Percentiles rank a stretch among this genome's conserved stretches.
phyloP scores from a whole-genome alignment of 2,113 vertebrate genomes.

The Heterotilapia buettikoferi region DNA sequence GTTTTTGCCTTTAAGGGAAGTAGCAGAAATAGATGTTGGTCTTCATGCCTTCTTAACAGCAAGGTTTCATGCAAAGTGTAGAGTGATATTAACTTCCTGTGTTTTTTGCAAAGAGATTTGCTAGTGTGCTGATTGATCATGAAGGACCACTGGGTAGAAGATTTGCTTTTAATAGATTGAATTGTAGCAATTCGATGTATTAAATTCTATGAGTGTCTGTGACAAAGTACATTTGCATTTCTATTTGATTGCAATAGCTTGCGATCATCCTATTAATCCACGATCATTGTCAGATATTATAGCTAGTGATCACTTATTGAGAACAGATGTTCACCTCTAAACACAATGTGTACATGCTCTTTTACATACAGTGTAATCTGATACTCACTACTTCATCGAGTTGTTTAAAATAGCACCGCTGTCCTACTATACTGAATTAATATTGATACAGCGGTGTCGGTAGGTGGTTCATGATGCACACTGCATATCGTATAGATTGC shows the following conservation, averaged over 20 bases:
- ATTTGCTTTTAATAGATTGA: background rate
- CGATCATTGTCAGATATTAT: background rate
- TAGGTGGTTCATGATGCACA: background rate
- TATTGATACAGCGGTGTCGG: background rate
- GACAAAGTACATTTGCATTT: background rate
- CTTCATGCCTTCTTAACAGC: background rate
- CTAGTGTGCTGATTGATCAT: background rate
- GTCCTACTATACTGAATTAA: background rate
- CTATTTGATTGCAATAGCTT: background rate
- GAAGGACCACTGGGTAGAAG: background rate
- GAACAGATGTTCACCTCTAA: background rate
- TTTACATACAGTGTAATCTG: background rate
- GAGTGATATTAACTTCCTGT: background rate
- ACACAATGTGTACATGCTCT: background rate
- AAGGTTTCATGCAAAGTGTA: background rate
- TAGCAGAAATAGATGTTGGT: conserved; percentile 26
- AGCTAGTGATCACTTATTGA: background rate
- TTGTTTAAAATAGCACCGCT: background rate
- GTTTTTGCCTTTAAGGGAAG: conserved; percentile 55
- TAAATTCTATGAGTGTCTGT: background rate
- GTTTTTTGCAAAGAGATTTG: background rate
- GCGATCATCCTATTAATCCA: background rate
- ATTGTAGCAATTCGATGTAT: background rate
- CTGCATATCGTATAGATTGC: background rate
- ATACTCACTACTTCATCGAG: background rate